These are phyloP conservation scores for Mixornis gularis DNA, from an alignment of 2,113 vertebrate genomes.

Conservation along the genomic window DNA sequence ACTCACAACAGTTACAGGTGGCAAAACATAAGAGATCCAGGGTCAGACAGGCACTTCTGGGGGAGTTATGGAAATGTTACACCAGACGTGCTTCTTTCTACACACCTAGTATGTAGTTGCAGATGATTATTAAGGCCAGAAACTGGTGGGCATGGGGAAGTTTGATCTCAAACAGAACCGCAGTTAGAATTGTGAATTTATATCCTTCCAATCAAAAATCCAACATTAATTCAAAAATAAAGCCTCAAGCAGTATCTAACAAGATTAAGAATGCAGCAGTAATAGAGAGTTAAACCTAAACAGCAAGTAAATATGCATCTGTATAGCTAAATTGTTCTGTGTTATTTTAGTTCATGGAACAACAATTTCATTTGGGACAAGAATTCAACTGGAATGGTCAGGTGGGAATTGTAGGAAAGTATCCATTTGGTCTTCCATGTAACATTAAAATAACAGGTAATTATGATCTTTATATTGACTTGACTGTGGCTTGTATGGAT, in stretches of 20 bases:
- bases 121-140: background rate
- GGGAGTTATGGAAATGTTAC: background rate
- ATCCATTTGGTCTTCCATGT: conserved; percentile 89
- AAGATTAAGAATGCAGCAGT: background rate
- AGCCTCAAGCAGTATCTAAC: background rate
- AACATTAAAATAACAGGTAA: conserved; percentile 94
- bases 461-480: conserved; percentile 8
- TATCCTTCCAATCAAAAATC: background rate
- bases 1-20: background rate
- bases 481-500: background rate
- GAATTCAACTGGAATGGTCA: conserved; percentile 81
- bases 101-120: background rate
- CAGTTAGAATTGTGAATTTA: background rate
- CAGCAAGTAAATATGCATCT: background rate
- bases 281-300: background rate
- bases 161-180: background rate
- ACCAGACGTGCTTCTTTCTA: background rate
- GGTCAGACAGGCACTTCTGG: background rate
- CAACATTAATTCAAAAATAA: background rate
- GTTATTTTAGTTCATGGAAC: conserved; percentile 81
- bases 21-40: background rate
- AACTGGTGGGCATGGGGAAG: background rate
- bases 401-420: conserved; percentile 82
- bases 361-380: conserved; percentile 79
- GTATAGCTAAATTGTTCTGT: conserved; percentile 30